Percentiles rank a stretch among this genome's conserved stretches.
Conservation (phyloP, 2,113 vertebrate genomes). For the Triplophysa tibetana region DNA sequence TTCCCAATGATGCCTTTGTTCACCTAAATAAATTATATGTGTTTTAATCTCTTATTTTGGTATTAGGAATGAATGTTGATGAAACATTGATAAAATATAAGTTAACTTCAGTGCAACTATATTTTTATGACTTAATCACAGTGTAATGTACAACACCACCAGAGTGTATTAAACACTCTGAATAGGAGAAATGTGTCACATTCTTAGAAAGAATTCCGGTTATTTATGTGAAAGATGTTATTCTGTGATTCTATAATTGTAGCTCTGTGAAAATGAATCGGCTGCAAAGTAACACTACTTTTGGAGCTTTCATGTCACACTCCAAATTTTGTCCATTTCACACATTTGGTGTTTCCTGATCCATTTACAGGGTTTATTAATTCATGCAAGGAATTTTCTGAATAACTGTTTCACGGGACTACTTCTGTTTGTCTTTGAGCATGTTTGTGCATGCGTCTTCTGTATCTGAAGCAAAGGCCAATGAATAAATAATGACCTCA, state of each 20-base stretch:
- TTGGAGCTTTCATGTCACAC: background rate
- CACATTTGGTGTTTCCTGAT: background rate
- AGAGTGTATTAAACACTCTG: too few species aligned
- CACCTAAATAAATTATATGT: background rate
- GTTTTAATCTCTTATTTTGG: background rate
- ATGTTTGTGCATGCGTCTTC: background rate
- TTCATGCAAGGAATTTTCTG: background rate
- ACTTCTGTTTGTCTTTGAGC: background rate
- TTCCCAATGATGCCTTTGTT: background rate
- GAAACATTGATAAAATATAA: too few species aligned
- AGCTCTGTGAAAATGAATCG: background rate
- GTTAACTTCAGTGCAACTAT: too few species aligned
- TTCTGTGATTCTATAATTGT: background rate
- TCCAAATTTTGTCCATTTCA: background rate
- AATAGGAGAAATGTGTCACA: background rate
- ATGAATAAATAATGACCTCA: constrained; percentile 4
- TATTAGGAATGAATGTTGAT: too few species aligned
- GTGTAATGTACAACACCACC: too few species aligned
- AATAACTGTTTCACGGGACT: background rate
- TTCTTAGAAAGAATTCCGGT: background rate
- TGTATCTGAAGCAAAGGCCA: background rate
- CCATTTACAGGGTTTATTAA: background rate
- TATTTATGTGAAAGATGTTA: background rate
- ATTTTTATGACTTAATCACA: too few species aligned
- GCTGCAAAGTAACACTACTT: background rate